Percentiles rank a stretch among this genome's conserved stretches.
phyloP scores from a whole-genome alignment of 2,888 invertebrate genomes.

The Deilephila elpenor region DNA sequence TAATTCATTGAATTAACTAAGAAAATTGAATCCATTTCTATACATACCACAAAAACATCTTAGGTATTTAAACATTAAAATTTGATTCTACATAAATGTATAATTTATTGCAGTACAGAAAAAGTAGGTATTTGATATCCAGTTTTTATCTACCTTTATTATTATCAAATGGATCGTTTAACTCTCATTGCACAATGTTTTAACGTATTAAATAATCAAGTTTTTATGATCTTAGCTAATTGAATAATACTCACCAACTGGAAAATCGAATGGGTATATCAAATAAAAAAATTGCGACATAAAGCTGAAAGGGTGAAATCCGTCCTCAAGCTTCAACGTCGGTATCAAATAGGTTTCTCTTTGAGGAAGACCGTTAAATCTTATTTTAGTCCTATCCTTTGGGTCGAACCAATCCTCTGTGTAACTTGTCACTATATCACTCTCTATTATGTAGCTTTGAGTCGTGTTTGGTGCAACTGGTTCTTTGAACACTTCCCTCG shows the following conservation, averaged over 20 bases:
- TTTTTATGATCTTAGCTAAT: not conserved
- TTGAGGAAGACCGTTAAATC: slow-evolving; percentile 77
- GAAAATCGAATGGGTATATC: slow-evolving; percentile 87
- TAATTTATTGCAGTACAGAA: too few species aligned
- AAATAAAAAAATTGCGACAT: slow-evolving; percentile 86
- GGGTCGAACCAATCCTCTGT: slow-evolving; percentile 73
- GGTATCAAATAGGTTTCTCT: slow-evolving; percentile 80
- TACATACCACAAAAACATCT: too few species aligned
- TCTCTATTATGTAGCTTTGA: slow-evolving; percentile 57
- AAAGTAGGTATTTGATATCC: too few species aligned
- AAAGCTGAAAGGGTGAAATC: slow-evolving; percentile 86
- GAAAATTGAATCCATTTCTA: too few species aligned
- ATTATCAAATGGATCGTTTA: too few species aligned
- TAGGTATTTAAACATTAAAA: too few species aligned
- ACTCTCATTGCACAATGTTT: too few species aligned
- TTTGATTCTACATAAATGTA: too few species aligned
- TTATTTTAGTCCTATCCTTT: slow-evolving; percentile 74
- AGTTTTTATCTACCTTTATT: too few species aligned
- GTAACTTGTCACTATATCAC: slow-evolving; percentile 63
- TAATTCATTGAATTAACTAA: too few species aligned
- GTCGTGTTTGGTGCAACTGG: slow-evolving; percentile 56
- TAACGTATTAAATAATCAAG: too few species aligned
- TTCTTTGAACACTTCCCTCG: slow-evolving; percentile 63
- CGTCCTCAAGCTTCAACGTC: slow-evolving; percentile 84
- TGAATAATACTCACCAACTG: slow-evolving; percentile 82